A percentile compares a stretch with the other conserved stretches of the same genome.
Evolutionary conservation across 2,797 vertebrate genomes (phyloP).

Genomic region (Thripadectes ignobilis): DNA sequence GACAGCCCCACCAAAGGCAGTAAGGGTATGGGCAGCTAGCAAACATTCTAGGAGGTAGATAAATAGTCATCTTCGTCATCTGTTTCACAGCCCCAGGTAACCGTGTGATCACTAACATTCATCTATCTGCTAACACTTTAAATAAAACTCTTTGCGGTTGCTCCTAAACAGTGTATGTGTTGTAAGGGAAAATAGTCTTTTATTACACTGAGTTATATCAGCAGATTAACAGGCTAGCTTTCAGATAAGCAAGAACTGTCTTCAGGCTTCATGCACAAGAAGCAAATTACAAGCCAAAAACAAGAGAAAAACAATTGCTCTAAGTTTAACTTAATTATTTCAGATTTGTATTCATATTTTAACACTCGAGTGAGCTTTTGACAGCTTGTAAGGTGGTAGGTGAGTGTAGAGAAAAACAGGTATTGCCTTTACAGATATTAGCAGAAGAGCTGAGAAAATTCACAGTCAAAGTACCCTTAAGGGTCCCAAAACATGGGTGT

Average conservation of each 20-base stretch:
- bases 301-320: neutral
- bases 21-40: neutral
- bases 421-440: neutral
- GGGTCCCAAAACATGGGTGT: neutral
- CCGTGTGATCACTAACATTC: neutral
- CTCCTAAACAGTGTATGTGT: neutral
- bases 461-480: neutral
- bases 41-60: neutral
- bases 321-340: neutral
- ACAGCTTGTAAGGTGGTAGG: neutral
- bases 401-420: neutral
- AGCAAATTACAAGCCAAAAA: neutral
- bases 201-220: neutral
- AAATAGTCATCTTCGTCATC: neutral
- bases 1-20: neutral
- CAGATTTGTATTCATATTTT: neutral
- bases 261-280: neutral
- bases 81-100: neutral
- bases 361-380: neutral
- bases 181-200: neutral
- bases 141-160: neutral
- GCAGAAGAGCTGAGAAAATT: slow-evolving; percentile 23
- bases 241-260: neutral
- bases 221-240: neutral
- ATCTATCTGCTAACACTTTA: neutral